Evolutionary conservation across 2,113 vertebrate genomes (phyloP), one percentile per base, ranked within the genome.

Genomic region (Oplegnathus fasciatus): DNA sequence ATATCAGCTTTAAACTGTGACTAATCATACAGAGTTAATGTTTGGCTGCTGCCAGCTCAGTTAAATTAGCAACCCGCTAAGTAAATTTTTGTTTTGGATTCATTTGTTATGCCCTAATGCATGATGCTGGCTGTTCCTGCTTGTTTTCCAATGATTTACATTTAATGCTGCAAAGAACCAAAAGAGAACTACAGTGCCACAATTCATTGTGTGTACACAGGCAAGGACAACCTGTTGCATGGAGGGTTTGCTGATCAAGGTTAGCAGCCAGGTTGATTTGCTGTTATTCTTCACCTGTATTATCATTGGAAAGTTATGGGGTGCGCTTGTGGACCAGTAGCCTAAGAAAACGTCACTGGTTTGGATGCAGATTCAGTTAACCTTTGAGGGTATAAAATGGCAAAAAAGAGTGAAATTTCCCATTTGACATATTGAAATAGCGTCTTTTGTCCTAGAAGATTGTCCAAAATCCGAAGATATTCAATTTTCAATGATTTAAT

Each of bases 71-170:
- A 74, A 34, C 67, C 48, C 14, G 5, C 57, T 57, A 75, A 52
- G 62, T 82, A 20, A 3, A 13, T 62, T 80, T 80, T 67, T 69
- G 32, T 73, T 84, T 76, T 76, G 72, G 57, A 54, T 75, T 64
- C 2, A 81, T 78, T 77, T 40, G 20, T 7, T 54, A 18, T 67
- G 32, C 24, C 18, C 30, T 58, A 22, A 22, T 54, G 44, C n/a
- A 26, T 69, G 48, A 55, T 79, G 48, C 20, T 32, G 57, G 70
- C 54, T 83, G 30, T 34, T 69, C 18, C 44, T 40, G 62, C 75
- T 46, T 20, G 5, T 55, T 83, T 62, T 11, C 40, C 55, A 9
- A 57, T 17, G 10, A 13, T 64, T 74, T 70, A 18, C 2, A 22
- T 46, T 68, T 26, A 32, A 54, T 42, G 8, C 32, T 24, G 37